A percentile compares a stretch with the other conserved stretches of the same genome.
These are phyloP conservation scores for Drosophila barbarae DNA, from an alignment of 2,888 invertebrate genomes.

Conservation along the genomic window DNA sequence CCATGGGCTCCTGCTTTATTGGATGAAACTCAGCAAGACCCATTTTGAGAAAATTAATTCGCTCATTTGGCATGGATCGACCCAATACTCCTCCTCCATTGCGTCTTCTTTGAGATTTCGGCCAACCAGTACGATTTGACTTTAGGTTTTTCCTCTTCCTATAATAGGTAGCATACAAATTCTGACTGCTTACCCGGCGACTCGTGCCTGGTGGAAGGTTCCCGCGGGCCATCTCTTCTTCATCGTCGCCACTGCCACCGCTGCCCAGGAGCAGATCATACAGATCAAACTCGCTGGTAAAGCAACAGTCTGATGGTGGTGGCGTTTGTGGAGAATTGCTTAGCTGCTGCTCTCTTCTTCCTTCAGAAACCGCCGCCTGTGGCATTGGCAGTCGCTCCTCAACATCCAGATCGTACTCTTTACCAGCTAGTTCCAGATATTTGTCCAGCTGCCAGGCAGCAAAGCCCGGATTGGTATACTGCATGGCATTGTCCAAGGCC, in stretches of 20 bases:
- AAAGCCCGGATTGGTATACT: slow-evolving; percentile 66
- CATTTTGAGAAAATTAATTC: slow-evolving; percentile 60
- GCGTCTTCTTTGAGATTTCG: slow-evolving; percentile 80
- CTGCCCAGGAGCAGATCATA: slow-evolving; percentile 70
- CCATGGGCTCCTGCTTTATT: slow-evolving; percentile 51
- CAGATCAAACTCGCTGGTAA: slow-evolving; percentile 76
- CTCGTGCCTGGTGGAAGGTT: slow-evolving; percentile 30
- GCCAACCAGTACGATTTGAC: slow-evolving; percentile 92
- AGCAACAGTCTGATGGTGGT: slow-evolving; percentile 74
- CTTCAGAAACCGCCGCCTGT: slow-evolving; percentile 1
- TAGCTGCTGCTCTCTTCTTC: slow-evolving; percentile 27
- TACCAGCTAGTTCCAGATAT: slow-evolving; percentile 68
- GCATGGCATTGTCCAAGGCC: slow-evolving; percentile 61
- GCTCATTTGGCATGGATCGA: slow-evolving; percentile 58
- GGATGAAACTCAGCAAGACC: slow-evolving; percentile 32
- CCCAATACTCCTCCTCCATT: slow-evolving; percentile 18
- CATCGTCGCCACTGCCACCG: slow-evolving; percentile 56
- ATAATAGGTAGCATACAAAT: slow-evolving; percentile 69
- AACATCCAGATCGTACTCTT: slow-evolving; percentile 56
- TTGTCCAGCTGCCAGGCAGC: slow-evolving; percentile 77
- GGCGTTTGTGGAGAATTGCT: slow-evolving; percentile 52
- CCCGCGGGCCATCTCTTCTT: slow-evolving; percentile 34
- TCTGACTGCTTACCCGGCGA: slow-evolving; percentile 42
- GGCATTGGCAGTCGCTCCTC: slow-evolving; percentile 4
- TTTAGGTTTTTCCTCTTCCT: slow-evolving; percentile 80